Evolutionary conservation across 2,797 vertebrate genomes (phyloP).

Genomic region (Cossypha heuglini): DNA sequence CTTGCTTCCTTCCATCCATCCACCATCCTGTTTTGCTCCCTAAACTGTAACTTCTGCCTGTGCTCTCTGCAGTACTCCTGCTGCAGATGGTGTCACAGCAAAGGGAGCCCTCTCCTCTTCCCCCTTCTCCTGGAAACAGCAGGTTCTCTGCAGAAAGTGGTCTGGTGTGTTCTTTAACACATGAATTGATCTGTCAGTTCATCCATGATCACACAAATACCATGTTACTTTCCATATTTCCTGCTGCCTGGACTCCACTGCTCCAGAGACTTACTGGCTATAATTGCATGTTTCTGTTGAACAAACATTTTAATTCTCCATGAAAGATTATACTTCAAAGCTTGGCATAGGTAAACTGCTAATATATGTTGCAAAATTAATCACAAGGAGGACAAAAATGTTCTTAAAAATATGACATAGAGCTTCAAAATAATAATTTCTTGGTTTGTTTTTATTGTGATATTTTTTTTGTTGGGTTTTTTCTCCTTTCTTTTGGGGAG

Average conservation of each 20-base stretch:
- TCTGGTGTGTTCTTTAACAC: neutral
- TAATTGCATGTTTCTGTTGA: neutral
- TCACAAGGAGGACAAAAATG: neutral
- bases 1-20: neutral
- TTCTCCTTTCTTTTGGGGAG: fast-evolving
- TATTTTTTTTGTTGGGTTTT: neutral
- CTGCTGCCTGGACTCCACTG: neutral
- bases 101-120: neutral
- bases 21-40: neutral
- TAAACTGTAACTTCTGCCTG: neutral
- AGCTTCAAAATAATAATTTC: neutral
- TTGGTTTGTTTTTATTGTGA: neutral
- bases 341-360: neutral
- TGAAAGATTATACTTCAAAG: neutral
- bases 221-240: neutral
- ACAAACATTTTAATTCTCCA: neutral
- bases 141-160: neutral
- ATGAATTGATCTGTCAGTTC: neutral
- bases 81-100: neutral
- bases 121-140: neutral
- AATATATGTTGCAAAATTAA: neutral
- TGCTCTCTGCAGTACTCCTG: neutral
- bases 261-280: neutral
- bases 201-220: neutral
- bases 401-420: neutral